Percentiles rank a stretch among this genome's conserved stretches.
These are phyloP conservation scores for Morpho helenor DNA, from an alignment of 2,888 invertebrate species.

Conservation along the genomic window DNA sequence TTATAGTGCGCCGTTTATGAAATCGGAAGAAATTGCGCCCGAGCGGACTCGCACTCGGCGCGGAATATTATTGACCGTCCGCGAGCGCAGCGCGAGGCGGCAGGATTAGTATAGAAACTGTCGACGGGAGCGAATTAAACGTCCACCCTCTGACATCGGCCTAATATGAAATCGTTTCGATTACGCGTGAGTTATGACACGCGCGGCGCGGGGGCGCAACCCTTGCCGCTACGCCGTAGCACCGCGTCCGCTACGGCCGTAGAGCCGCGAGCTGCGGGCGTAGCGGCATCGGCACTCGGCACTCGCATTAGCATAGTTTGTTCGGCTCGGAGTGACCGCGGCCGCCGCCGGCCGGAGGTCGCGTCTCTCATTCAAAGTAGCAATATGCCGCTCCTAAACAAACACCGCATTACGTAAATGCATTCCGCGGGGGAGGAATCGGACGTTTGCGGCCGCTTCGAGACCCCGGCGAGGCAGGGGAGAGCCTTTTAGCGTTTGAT, in stretches of 20 bases:
- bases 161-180: conserved; percentile 24
- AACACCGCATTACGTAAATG: conserved; percentile 57
- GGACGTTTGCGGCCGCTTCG: conserved; percentile 14
- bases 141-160: conserved; percentile 7
- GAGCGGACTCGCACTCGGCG: too few relatives aligned
- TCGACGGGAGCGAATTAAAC: conserved; percentile 19
- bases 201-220: conserved; percentile 14
- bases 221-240: conserved; percentile 21
- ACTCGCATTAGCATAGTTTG: conserved; percentile 35
- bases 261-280: not conserved
- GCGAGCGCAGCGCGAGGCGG: too few relatives aligned
- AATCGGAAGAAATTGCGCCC: too few relatives aligned
- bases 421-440: conserved; percentile 37
- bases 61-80: too few relatives aligned
- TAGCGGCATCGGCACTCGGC: not conserved
- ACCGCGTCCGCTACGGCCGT: not conserved
- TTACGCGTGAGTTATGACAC: conserved; percentile 22
- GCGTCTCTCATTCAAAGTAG: conserved; percentile 68
- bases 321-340: conserved; percentile 27
- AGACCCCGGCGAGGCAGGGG: not conserved
- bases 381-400: conserved; percentile 66
- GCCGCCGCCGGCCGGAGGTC: conserved; percentile 39
- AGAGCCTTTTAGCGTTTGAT: conserved; percentile 40
- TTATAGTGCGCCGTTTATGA: too few relatives aligned
- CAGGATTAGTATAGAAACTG: not conserved